Evolutionary conservation across 2,113 vertebrate species (phyloP).

Genomic region (Paradoxurus hermaphroditus): DNA sequence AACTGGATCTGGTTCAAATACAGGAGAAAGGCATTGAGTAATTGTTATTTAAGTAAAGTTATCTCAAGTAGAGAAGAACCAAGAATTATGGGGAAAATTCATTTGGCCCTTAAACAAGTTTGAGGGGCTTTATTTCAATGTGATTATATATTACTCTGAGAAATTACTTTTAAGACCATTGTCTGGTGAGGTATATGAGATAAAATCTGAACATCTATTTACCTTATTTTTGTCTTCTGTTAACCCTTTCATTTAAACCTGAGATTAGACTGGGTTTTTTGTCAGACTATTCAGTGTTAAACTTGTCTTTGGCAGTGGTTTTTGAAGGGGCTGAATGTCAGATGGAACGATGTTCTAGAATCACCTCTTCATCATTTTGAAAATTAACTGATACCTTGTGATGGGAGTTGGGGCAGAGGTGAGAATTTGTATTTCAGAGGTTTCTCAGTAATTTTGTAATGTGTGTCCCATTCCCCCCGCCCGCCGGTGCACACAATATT

Average conservation of each 20-base stretch:
- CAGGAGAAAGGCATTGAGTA: background rate
- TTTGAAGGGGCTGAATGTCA: background rate
- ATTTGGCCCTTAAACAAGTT: background rate
- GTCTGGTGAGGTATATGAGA: background rate
- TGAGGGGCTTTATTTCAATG: background rate
- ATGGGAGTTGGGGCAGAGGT: background rate
- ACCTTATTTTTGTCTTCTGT: background rate
- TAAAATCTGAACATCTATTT: background rate
- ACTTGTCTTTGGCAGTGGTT: background rate
- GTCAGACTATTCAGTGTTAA: background rate
- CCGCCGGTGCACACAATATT: background rate
- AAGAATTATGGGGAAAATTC: background rate
- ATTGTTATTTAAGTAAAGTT: background rate
- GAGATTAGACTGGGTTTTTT: background rate
- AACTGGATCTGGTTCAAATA: background rate
- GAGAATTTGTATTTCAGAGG: background rate
- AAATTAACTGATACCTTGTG: background rate
- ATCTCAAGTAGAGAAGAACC: background rate
- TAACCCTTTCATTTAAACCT: background rate
- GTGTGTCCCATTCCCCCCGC: background rate
- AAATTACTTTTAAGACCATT: background rate
- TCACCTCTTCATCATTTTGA: background rate
- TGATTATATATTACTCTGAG: background rate
- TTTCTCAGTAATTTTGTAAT: background rate
- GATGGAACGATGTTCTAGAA: background rate